Evolutionary conservation across 2,113 vertebrate species (phyloP), one percentile per base, ranked within the genome.

Genomic region (Setophaga kirtlandii): DNA sequence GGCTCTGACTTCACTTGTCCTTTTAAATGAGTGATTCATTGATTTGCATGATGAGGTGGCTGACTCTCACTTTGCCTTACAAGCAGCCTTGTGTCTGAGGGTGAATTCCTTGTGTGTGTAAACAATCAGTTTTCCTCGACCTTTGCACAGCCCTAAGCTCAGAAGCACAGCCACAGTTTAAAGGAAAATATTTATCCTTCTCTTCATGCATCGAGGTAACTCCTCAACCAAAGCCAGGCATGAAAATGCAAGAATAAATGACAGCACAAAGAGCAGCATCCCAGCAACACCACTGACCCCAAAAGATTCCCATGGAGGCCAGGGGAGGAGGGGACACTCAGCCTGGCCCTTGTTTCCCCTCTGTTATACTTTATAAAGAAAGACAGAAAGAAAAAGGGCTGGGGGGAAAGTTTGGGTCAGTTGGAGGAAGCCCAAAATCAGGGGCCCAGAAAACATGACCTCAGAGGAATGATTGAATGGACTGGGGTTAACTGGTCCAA

Each of bases 141-240:
- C 93, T 96, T 75, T 89, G 82, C 76, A 86, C 89, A 94, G 44
- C 88, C 85, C 52, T 25, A 37, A 79, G 70, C 69, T 77, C 58
- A 65, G 62, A 74, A 79, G n/a, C 64, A 59, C 60, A 90, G 92
- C 73, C 49, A 4, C 21, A 62, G 88, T 46, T 87, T 56, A 86
- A 92, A 80, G 68, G 56, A 90, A 96, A 93, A 87, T 87, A 90
- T 89, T 92, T 90, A 63, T 88, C 81, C 79, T 85, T 83, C 82
- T 83, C 59, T 81, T 83, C 67, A 75, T 59, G 50, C 85, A 31
- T 69, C 0, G 19, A 88, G 71, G 85, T 88, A 83, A 86, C 80
- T 86, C 82, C 88, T 86, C n/a, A 14, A 70, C 64, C 28, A 90
- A 58, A 88, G 60, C 92, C 71, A 92, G 83, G 88, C 56, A 12